Base-by-base conservation (phyloP, 2,797 vertebrate genomes). In the Characodon lateralis region DNA sequence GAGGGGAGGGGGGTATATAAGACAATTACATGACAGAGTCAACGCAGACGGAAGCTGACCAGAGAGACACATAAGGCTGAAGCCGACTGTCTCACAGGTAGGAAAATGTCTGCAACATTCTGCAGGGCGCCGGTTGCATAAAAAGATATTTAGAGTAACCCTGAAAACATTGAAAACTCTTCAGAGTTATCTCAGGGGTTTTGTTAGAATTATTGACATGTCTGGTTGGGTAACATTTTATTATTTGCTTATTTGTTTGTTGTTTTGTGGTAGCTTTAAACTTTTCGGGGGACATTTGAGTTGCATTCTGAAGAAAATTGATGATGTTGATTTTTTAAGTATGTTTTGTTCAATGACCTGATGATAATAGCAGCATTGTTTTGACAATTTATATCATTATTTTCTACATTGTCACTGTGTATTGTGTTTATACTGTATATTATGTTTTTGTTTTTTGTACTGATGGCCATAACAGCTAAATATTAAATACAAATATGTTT, bases 1-100 rank as follows among this genome's bases (percentile, higher is more conserved):
- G 59, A 28, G n/a, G 71, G 51, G 58, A 16, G 46, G 69, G 24
- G 6, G 0, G 58, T 83, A 88, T 90, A 89, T 85, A 93, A 89
- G 73, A 68, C 5, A n/a, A 59, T 69, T 39, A 13, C 26, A 24
- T 2, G 26, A 26, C n/a, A 5, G 2, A 73, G 20, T 51, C 0
- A 28, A 78, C 2, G 63, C 43, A 76, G n/a, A 77, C 50, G 66
- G 50, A 16, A 59, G 72, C 83, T 65, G 63, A 81, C 22, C 68
- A 68, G 13, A 85, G 56, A 84, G 22, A 72, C 28, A 71, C 28
- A 13, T 43, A 65, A 16, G 8, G 39, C 50, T 72, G 75, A 76
- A 83, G 41, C 20, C 28, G 2, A 14, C 39, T 0, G 73, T 14
- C 1, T 3, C 9, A 72, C 81, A 89, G 89, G 91, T 91, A 87